A percentile compares a stretch with the other conserved stretches of the same genome.
phyloP scores from a whole-genome alignment of 2,888 invertebrate species.

The Fabriciana adippe region DNA sequence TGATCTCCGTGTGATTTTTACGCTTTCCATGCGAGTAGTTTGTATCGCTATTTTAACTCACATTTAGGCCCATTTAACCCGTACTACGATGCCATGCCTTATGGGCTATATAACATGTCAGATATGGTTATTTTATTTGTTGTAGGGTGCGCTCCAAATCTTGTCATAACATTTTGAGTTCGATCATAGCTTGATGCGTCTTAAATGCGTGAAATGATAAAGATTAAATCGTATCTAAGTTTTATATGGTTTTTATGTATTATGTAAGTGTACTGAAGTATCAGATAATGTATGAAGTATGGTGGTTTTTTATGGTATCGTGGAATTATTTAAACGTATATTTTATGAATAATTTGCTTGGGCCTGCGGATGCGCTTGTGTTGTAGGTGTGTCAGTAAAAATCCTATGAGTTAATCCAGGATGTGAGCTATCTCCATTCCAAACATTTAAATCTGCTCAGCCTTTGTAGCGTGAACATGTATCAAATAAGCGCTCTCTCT shows the following conservation, averaged over 20 bases:
- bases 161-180: slow-evolving; percentile 79
- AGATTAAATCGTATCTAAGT: slow-evolving; percentile 36
- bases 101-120: slow-evolving; percentile 73
- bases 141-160: slow-evolving; percentile 56
- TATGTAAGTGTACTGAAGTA: too few species aligned
- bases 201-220: slow-evolving; percentile 61
- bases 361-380: too few species aligned
- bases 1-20: slow-evolving; percentile 46
- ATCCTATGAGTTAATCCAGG: too few species aligned
- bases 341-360: too few species aligned
- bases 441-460: too few species aligned
- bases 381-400: too few species aligned
- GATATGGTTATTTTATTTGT: slow-evolving; percentile 79
- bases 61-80: slow-evolving; percentile 76
- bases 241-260: slow-evolving; percentile 21
- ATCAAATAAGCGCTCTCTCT: too few species aligned
- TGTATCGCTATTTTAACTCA: slow-evolving; percentile 78
- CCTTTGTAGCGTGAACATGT: too few species aligned
- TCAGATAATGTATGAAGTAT: too few species aligned
- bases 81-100: slow-evolving; percentile 57
- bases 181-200: slow-evolving; percentile 56
- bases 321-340: too few species aligned
- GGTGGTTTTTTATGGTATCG: too few species aligned
- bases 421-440: too few species aligned
- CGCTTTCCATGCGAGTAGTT: slow-evolving; percentile 61